Evolutionary conservation across 2,888 invertebrate species (phyloP).

Genomic region (Stenichneumon culpator): DNA sequence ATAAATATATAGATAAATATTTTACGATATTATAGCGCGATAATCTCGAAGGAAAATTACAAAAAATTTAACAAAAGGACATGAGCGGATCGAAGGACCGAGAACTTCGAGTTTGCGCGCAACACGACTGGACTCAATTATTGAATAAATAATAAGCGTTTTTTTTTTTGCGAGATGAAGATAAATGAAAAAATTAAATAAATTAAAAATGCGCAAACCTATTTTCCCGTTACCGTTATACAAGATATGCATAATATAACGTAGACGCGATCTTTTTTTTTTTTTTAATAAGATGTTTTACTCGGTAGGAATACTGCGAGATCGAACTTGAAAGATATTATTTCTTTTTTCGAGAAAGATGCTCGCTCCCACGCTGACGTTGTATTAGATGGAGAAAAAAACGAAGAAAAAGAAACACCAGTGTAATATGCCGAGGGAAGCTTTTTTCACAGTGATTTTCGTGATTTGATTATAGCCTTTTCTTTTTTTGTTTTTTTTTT

Average conservation of each 20-base stretch:
- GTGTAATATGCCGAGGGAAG: conserved; percentile 29
- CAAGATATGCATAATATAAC: conserved; percentile 59
- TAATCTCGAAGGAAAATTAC: conserved; percentile 33
- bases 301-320: conserved; percentile 40
- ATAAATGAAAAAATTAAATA: conserved; percentile 9
- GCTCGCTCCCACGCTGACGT: conserved; percentile 3
- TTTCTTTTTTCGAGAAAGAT: conserved; percentile 28
- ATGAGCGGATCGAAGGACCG: conserved; percentile 19
- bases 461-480: conserved; percentile 53
- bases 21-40: conserved; percentile 46
- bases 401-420: conserved; percentile 18
- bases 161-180: conserved; percentile 16
- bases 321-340: conserved; percentile 36
- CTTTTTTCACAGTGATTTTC: conserved; percentile 54
- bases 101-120: conserved; percentile 43
- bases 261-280: conserved; percentile 48
- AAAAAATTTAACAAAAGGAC: background rate
- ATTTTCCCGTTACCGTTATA: conserved; percentile 57
- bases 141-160: conserved; percentile 51
- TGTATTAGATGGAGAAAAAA: conserved; percentile 6
- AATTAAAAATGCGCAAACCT: conserved; percentile 19
- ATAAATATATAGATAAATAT: conserved; percentile 42
- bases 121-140: conserved; percentile 57
- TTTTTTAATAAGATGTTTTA: conserved; percentile 37
- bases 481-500: conserved; percentile 54